Base-by-base conservation (phyloP, 23 tunicate genomes). In the Halocynthia aurantium region DNA sequence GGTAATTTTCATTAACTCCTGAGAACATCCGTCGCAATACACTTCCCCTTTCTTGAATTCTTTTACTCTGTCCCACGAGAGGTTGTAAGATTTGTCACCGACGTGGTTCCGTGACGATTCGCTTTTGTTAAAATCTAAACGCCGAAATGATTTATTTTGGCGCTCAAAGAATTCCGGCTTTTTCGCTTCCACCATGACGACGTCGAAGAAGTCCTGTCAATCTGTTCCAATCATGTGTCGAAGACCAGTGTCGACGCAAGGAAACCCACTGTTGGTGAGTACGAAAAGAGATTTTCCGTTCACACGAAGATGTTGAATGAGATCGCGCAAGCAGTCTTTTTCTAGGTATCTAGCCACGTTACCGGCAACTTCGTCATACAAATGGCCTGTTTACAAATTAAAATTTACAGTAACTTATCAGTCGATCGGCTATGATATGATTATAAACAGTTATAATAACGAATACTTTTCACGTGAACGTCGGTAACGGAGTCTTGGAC, bases 121-220 rank as follows among this genome's bases (percentile, higher is more conserved):
- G 44, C 44, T 31, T 8, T 74, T 21, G 54, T 53, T 21, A 65
- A 65, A 11, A 52, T 52, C 31, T 74, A 74, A 20, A 8, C 76
- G 55, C 68, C 81, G 80, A 72, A 96, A 90, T 7, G 91, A 87
- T 52, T 93, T 63, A 17, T 53, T 22, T 9, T 73, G 70, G 55
- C 76, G 63, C 40, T 85, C 78, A 70, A 96, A 96, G 71, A 96
- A 96, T n/a, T 69, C 31, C 51, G 99, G 99, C 78, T 96, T 96
- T 69, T 84, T 83, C 6, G 99, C 96, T 79, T 96, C 86, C 12
- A 86, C 91, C 49, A 96, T 86, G 9, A 90, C 81, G n/a, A 96
- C 85, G 81, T 96, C 96, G 70, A 96, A 96, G 4, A 89, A 96
- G 51, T 96, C 99, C 51, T 76, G 83, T 96, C 99, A 96, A 54